Percentiles rank a stretch among this genome's conserved stretches.
Conservation (phyloP, 2,113 vertebrate genomes). For the Dicaeum eximium region DNA sequence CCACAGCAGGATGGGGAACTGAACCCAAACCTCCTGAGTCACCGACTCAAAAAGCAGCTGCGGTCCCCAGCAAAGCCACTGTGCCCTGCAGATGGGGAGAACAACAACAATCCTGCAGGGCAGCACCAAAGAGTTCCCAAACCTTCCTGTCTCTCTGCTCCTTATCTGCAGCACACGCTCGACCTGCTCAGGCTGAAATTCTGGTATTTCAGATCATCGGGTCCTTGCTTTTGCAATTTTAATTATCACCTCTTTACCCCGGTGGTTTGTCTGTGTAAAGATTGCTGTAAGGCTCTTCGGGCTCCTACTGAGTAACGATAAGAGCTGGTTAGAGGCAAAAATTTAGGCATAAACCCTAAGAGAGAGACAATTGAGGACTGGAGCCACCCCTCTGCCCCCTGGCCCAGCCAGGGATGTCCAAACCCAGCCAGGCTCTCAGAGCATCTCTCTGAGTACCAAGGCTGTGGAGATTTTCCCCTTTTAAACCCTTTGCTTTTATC, state of each 20-base stretch:
- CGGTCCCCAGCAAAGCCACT: neutral
- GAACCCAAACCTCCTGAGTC: neutral
- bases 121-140: neutral
- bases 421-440: neutral
- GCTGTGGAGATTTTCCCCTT: neutral
- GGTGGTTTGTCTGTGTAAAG: neutral
- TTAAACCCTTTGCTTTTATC: neutral
- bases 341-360: neutral
- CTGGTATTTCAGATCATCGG: neutral
- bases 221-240: neutral
- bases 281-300: neutral
- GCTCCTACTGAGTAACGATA: neutral
- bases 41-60: neutral
- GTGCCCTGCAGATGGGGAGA: neutral
- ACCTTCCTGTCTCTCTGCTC: neutral
- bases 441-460: neutral
- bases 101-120: neutral
- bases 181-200: slow-evolving; percentile 43
- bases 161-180: neutral
- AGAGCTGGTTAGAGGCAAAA: neutral
- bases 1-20: neutral
- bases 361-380: neutral
- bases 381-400: neutral
- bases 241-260: neutral
- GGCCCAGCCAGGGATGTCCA: neutral